Conservation (phyloP, 2,888 invertebrate species). For the Leucania comma region DNA sequence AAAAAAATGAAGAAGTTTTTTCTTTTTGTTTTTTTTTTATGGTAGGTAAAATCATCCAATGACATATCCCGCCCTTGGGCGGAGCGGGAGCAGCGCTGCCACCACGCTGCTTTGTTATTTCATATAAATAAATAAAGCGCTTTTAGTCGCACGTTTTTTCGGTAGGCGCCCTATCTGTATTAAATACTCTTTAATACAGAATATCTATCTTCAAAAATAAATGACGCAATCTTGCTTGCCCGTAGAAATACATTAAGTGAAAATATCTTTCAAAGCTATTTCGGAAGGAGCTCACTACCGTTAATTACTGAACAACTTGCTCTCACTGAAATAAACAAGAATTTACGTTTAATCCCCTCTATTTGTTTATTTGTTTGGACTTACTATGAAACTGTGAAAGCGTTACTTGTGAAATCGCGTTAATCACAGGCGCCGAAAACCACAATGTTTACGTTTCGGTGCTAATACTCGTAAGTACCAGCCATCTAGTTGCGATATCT, state of each 20-base stretch:
- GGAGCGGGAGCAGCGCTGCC: no score
- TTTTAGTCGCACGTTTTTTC: no score
- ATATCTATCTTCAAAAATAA: neutral
- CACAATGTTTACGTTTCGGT: conserved; percentile 31
- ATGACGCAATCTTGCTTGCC: neutral
- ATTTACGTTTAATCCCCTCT: conserved; percentile 24
- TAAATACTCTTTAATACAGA: no score
- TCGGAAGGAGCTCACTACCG: neutral
- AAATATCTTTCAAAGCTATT: conserved; percentile 7
- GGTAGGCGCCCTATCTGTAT: no score
- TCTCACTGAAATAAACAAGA: conserved; percentile 21
- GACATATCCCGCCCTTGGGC: no score
- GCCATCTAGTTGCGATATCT: neutral
- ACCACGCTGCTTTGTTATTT: no score
- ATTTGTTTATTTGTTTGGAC: conserved; percentile 20
- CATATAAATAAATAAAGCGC: no score
- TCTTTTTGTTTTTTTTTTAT: no score
- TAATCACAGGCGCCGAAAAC: conserved; percentile 42
- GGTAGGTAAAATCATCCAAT: no score
- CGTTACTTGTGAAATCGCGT: conserved; percentile 27
- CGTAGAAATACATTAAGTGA: neutral
- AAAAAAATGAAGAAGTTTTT: no score
- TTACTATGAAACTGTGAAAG: conserved; percentile 25
- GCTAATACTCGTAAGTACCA: conserved; percentile 1
- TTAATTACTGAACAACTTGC: conserved; percentile 31